Evolutionary conservation across 2,888 invertebrate species (phyloP).

Genomic region (Phengaris arion): DNA sequence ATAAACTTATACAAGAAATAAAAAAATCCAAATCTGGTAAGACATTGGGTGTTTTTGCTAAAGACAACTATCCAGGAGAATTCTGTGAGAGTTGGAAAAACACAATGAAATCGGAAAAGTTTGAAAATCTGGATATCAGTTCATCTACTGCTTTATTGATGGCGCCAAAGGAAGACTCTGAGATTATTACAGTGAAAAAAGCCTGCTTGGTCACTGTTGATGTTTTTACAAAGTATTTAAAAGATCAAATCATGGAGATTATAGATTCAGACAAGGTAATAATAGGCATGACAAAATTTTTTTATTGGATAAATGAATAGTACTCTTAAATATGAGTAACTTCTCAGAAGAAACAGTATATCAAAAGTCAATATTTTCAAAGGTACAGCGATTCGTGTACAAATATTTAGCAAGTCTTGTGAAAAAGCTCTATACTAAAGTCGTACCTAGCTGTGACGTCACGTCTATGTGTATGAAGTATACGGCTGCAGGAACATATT

Average conservation of each 20-base stretch:
- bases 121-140: conserved; percentile 93
- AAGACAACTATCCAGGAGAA: conserved; percentile 95
- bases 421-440: no score
- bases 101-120: conserved; percentile 86
- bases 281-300: conserved; percentile 40
- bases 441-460: no score
- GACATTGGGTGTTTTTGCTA: conserved; percentile 92
- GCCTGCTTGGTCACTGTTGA: conserved; percentile 96
- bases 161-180: conserved; percentile 96
- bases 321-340: neutral
- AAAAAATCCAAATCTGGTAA: conserved; percentile 94
- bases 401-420: no score
- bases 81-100: conserved; percentile 96
- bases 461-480: no score
- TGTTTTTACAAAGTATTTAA: conserved; percentile 96
- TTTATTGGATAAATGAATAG: neutral
- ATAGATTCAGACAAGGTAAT: conserved; percentile 96
- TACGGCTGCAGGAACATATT: no score
- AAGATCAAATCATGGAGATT: conserved; percentile 98
- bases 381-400: no score
- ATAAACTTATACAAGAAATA: conserved; percentile 87
- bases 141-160: conserved; percentile 91
- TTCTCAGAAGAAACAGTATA: no score
- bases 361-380: no score
- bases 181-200: conserved; percentile 93